phyloP scores from a whole-genome alignment of 2,888 invertebrate genomes.

The Drosophila merina region DNA sequence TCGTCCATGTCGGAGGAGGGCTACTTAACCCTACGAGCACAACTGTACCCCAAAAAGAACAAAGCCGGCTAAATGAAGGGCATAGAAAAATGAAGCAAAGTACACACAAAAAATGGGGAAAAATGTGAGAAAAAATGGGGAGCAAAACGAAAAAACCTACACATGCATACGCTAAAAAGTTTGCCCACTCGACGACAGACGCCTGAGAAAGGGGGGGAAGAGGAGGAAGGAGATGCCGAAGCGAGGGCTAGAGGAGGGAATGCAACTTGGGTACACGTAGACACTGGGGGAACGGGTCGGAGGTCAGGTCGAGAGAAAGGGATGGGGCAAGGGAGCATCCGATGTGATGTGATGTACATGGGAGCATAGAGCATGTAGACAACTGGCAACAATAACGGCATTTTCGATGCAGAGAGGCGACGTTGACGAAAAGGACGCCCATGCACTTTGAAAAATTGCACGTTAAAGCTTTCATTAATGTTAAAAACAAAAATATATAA shows the following conservation, averaged over 20 bases:
- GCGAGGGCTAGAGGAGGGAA: slow-evolving; percentile 22
- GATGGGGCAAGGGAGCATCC: slow-evolving; percentile 9
- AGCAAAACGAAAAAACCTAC: slow-evolving; percentile 23
- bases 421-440: slow-evolving; percentile 74
- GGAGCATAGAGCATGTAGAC: slow-evolving; percentile 57
- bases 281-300: slow-evolving; percentile 20
- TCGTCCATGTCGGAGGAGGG: slow-evolving; percentile 13
- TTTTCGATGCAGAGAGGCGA: slow-evolving; percentile 69
- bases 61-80: slow-evolving; percentile 73
- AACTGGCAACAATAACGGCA: slow-evolving; percentile 80
- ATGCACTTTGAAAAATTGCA: background rate
- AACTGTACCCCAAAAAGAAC: slow-evolving; percentile 74
- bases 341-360: slow-evolving; percentile 36
- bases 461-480: too few species aligned
- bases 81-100: slow-evolving; percentile 64
- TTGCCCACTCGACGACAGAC: slow-evolving; percentile 77
- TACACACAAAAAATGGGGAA: slow-evolving; percentile 30
- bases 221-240: background rate
- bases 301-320: background rate
- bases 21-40: slow-evolving; percentile 67
- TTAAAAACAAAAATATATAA: too few species aligned
- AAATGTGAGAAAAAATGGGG: slow-evolving; percentile 31
- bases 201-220: slow-evolving; percentile 31
- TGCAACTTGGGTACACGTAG: slow-evolving; percentile 62
- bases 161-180: slow-evolving; percentile 50